phyloP scores from a whole-genome alignment of 2,113 vertebrate species.

The Hoplias malabaricus region DNA sequence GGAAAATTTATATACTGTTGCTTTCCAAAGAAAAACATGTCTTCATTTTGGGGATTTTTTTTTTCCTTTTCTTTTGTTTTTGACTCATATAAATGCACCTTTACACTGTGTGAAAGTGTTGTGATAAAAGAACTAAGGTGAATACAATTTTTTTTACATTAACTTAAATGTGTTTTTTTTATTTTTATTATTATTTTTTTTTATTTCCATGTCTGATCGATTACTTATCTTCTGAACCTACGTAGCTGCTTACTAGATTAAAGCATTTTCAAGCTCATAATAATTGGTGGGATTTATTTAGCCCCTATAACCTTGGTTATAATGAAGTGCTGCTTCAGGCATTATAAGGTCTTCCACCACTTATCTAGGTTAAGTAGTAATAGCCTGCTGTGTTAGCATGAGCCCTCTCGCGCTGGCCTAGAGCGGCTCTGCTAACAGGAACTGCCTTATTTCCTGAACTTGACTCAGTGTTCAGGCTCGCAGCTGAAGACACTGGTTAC shows the following conservation, averaged over 20 bases:
- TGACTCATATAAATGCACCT: too few species aligned
- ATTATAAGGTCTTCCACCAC: conserved; percentile 18
- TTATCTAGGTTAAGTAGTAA: conserved; percentile 26
- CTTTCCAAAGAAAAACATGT: too few species aligned
- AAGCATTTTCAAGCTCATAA: background rate
- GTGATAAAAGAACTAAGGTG: too few species aligned
- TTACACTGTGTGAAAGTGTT: too few species aligned
- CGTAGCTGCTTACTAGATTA: background rate
- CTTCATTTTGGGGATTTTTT: too few species aligned
- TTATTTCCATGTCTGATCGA: too few species aligned
- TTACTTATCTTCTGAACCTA: too few species aligned
- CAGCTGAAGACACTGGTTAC: conserved; percentile 11
- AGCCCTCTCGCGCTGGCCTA: conserved; percentile 23
- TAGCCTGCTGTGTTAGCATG: conserved; percentile 7
- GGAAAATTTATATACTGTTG: too few species aligned
- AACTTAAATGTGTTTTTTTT: too few species aligned
- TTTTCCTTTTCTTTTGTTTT: too few species aligned
- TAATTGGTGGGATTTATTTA: conserved; percentile 13
- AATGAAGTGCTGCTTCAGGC: conserved; percentile 6
- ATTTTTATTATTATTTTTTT: too few species aligned
- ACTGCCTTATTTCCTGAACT: conserved; percentile 54
- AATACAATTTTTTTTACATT: too few species aligned
- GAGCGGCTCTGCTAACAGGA: conserved; percentile 42
- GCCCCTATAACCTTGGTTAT: background rate
- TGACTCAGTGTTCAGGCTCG: conserved; percentile 26